Evolutionary conservation across 2,113 vertebrate species (phyloP).

Genomic region (Python bivittatus): DNA sequence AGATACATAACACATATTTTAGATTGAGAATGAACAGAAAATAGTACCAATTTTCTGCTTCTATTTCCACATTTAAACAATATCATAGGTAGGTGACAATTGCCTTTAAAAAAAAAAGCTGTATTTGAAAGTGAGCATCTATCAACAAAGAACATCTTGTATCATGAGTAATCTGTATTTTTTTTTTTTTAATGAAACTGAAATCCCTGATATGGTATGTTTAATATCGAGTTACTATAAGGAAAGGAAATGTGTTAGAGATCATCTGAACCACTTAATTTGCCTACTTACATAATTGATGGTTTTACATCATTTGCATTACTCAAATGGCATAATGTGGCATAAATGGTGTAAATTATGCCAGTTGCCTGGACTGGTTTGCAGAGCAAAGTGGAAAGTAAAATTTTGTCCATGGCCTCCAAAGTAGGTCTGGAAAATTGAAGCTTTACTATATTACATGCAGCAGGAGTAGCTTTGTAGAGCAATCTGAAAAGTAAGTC

Average conservation of each 20-base stretch:
- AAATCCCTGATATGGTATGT: neutral
- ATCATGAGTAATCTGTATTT: neutral
- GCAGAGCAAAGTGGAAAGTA: neutral
- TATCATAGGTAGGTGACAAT: neutral
- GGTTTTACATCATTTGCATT: neutral
- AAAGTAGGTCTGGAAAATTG: neutral
- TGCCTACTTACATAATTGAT: neutral
- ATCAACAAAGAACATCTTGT: neutral
- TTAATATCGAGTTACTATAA: neutral
- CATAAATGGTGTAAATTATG: neutral
- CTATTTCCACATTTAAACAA: neutral
- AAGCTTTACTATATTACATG: neutral
- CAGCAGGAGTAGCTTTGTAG: neutral
- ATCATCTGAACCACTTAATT: neutral
- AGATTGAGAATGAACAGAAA: neutral
- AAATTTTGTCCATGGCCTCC: neutral
- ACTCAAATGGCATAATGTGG: neutral
- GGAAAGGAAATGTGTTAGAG: neutral
- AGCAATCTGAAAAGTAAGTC: neutral
- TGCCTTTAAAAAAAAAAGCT: neutral
- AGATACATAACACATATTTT: neutral
- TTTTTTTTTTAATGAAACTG: neutral
- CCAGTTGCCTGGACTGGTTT: neutral
- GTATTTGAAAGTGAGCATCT: neutral
- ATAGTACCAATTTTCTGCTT: neutral